Evolutionary conservation across 2,113 vertebrate species (phyloP).

Genomic region (Malurus elegans): DNA sequence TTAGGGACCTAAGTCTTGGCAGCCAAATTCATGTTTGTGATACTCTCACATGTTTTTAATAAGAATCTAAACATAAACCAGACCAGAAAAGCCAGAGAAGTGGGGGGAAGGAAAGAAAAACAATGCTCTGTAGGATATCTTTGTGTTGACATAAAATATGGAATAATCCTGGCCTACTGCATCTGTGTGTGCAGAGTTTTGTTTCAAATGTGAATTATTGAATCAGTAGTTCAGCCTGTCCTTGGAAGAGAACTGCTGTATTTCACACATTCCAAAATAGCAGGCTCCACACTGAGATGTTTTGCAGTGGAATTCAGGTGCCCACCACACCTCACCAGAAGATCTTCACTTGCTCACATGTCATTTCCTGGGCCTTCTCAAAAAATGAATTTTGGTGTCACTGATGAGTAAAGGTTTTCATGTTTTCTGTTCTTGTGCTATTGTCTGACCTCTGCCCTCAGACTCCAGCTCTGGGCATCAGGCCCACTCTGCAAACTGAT

Average conservation of each 20-base stretch:
- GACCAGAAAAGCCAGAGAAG: background rate
- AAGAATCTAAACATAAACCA: constrained; percentile 34
- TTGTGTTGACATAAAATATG: constrained; percentile 42
- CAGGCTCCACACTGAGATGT: background rate
- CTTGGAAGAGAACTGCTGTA: background rate
- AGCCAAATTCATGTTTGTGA: background rate
- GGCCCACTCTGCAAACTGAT: background rate
- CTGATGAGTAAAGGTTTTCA: background rate
- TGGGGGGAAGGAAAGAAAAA: background rate
- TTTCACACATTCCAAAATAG: background rate
- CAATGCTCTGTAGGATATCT: background rate
- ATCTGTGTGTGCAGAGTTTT: background rate
- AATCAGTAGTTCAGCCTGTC: background rate
- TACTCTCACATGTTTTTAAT: constrained; percentile 37
- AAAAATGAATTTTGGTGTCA: background rate
- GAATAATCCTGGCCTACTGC: background rate
- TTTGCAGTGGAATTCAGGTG: background rate
- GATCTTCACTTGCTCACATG: background rate
- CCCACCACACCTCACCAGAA: background rate
- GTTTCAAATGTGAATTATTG: background rate
- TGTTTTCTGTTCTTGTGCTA: background rate
- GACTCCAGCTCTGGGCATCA: background rate
- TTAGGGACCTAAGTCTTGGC: background rate
- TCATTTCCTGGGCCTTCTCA: background rate
- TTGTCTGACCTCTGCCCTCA: background rate